Evolutionary conservation across 2,113 vertebrate genomes (phyloP).

Genomic region (Plecotus auritus): DNA sequence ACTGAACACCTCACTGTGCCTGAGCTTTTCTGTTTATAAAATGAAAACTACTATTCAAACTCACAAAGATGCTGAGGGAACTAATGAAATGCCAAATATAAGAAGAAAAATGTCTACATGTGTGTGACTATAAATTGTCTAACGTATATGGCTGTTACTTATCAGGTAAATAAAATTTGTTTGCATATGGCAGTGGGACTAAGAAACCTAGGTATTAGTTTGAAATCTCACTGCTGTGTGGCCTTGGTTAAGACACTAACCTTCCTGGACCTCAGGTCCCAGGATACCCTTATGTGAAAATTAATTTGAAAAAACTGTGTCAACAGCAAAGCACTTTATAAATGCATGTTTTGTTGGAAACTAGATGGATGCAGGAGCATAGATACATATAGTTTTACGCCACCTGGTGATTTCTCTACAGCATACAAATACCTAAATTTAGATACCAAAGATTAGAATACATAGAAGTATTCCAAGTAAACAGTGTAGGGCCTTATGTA

Average conservation of each 20-base stretch:
- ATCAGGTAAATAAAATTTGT: not conserved
- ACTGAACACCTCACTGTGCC: not conserved
- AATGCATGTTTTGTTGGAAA: constrained; percentile 9
- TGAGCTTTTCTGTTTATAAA: constrained; percentile 31
- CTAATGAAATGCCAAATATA: constrained; percentile 21
- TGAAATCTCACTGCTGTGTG: not conserved
- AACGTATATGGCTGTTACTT: not conserved
- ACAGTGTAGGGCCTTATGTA: not conserved
- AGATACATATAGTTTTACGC: constrained; percentile 29
- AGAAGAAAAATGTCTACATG: not conserved
- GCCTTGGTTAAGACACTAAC: not conserved
- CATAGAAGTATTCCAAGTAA: constrained; percentile 6
- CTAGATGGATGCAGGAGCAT: not conserved
- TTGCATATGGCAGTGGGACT: not conserved
- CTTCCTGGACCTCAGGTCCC: not conserved
- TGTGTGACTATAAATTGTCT: not conserved
- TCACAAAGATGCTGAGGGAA: not conserved
- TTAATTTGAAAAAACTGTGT: not conserved
- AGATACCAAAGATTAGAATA: constrained; percentile 9
- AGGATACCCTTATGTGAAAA: not conserved
- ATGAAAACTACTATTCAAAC: constrained; percentile 29
- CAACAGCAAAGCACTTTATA: not conserved
- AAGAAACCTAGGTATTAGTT: not conserved
- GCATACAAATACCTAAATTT: constrained; percentile 24
- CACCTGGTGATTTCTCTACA: not conserved